Percentiles rank a stretch among this genome's conserved stretches.
Conservation (phyloP, 2,797 vertebrate genomes). For the Tapirus indicus region DNA sequence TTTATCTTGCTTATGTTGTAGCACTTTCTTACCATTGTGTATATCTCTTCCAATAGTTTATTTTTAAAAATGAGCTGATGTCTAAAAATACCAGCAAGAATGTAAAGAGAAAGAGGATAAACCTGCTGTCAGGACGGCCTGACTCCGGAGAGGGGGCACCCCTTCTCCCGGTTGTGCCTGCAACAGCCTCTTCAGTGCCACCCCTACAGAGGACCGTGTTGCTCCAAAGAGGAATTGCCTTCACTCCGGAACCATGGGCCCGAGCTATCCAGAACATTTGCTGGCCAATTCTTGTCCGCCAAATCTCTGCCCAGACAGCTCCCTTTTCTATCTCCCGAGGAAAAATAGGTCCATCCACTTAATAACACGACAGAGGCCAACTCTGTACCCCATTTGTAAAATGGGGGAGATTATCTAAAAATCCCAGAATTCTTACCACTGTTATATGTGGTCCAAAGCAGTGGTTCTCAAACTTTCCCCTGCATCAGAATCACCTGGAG, state of each 20-base stretch:
- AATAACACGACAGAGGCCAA: background rate
- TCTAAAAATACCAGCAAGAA: background rate
- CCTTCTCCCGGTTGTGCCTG: background rate
- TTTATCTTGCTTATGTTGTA: background rate
- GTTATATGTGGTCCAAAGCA: background rate
- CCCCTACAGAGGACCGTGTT: fast-evolving
- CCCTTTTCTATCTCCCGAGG: too few relatives aligned
- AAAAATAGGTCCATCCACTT: background rate
- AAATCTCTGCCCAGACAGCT: too few relatives aligned
- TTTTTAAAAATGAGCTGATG: background rate
- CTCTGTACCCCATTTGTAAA: background rate
- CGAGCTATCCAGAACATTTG: background rate
- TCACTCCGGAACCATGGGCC: background rate
- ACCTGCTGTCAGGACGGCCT: background rate
- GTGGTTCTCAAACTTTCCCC: background rate
- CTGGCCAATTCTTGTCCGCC: fast-evolving
- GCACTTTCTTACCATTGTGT: background rate
- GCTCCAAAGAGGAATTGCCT: background rate
- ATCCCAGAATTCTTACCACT: background rate
- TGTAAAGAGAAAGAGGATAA: background rate
- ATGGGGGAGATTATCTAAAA: background rate
- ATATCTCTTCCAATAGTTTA: background rate
- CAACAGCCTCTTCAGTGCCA: too few relatives aligned
- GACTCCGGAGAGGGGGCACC: background rate
- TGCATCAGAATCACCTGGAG: background rate